Conservation (phyloP, 2,888 invertebrate genomes). For the Morpho deidamia region DNA sequence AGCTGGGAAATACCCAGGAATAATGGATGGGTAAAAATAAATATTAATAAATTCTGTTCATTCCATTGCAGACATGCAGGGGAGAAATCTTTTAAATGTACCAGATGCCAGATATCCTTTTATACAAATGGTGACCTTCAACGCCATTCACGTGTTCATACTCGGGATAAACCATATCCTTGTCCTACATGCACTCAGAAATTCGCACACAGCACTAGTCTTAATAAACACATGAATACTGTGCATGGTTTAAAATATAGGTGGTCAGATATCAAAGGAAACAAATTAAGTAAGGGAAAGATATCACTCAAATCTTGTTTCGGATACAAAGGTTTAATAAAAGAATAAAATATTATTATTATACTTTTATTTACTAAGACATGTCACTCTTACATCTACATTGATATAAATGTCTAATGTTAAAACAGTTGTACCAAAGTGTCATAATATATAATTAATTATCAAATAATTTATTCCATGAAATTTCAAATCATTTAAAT, state of each 20-base stretch:
- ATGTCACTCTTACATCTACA: constrained; percentile 15
- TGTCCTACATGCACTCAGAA: constrained; percentile 60
- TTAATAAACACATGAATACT: constrained; percentile 67
- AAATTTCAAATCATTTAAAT: neutral
- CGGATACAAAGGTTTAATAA: neutral
- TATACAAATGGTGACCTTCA: constrained; percentile 56
- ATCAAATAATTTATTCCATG: constrained; percentile 1
- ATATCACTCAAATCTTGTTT: too few relatives aligned
- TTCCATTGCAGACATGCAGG: constrained; percentile 54
- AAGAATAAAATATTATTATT: constrained; percentile 1
- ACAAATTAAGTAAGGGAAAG: constrained; percentile 2
- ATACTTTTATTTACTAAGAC: constrained; percentile 19
- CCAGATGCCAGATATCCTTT: constrained; percentile 49
- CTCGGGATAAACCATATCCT: constrained; percentile 58
- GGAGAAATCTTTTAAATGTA: constrained; percentile 58
- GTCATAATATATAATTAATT: constrained; percentile 5
- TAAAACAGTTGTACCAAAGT: constrained; percentile 18
- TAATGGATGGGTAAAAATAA: too few relatives aligned
- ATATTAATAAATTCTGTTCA: too few relatives aligned
- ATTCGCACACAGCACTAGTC: constrained; percentile 62
- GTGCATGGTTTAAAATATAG: constrained; percentile 59
- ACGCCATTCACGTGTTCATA: constrained; percentile 59
- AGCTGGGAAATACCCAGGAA: too few relatives aligned
- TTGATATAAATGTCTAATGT: constrained; percentile 14
- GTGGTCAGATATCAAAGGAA: constrained; percentile 49